Percentiles rank a stretch among this genome's conserved stretches.
These are phyloP conservation scores for Sebastiscus albofasciatus DNA, from an alignment of 2,797 vertebrate species.

Conservation along the genomic window DNA sequence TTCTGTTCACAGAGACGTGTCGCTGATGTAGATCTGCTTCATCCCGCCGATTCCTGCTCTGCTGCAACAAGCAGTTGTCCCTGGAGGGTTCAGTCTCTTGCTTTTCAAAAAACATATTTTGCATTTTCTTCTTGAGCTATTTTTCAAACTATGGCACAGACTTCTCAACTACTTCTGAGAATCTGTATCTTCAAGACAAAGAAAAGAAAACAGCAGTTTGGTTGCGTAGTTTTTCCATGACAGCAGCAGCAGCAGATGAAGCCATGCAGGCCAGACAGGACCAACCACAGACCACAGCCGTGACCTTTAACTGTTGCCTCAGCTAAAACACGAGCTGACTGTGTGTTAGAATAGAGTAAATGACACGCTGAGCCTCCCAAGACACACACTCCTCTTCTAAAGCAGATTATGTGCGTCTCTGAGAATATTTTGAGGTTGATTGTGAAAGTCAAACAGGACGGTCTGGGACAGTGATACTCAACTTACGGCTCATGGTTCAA, in stretches of 20 bases:
- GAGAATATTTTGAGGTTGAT: background rate
- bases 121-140: background rate
- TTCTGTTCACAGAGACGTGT: background rate
- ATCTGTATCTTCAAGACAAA: background rate
- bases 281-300: background rate
- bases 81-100: background rate
- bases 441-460: background rate
- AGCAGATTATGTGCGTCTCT: background rate
- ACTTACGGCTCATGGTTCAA: accelerated
- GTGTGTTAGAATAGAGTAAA: conserved; percentile 38
- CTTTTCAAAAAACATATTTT: background rate
- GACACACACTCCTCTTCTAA: background rate
- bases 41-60: background rate
- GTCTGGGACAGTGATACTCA: too few species aligned
- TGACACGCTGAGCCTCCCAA: conserved; percentile 33
- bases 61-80: background rate
- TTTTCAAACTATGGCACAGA: background rate
- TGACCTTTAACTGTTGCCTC: conserved; percentile 30
- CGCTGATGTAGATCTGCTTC: background rate
- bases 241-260: background rate
- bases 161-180: background rate
- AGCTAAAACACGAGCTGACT: conserved; percentile 42
- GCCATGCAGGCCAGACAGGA: conserved; percentile 1
- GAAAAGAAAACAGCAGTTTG: background rate
- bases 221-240: conserved; percentile 12